Evolutionary conservation across 2,797 vertebrate species (phyloP), one percentile per base, ranked within the genome.

Genomic region (Mus caroli): DNA sequence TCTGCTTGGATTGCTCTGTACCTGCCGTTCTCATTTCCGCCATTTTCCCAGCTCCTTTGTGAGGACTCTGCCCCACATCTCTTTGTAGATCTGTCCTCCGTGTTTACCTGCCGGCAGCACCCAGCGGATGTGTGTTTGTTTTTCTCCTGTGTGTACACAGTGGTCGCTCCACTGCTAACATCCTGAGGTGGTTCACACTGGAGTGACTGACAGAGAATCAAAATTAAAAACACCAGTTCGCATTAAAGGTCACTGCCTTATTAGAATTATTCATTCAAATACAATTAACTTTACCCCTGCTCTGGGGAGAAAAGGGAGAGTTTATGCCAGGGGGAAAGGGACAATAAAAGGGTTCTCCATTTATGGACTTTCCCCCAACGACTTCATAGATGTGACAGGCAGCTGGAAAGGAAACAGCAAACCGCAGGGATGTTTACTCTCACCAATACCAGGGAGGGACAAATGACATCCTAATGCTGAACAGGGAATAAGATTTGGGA

Each of bases 221-320:
- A 98, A 98, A 98, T 98, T 98, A 98, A 98, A 98, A 98, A 96
- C 95, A 98, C 97, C 97, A 95, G 97, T 98, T 98, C 97, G 96
- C 97, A 98, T 98, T 98, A 98, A 99, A 98, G 98, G 98, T 98
- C 98, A 98, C 92, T 92, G 97, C 98, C 98, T 98, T 98, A 98
- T 98, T 98, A 98, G 97, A 98, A 98, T 98, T 98, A 98, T 98
- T 98, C 97, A 96, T 98, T 98, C 98, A 98, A 97, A 98, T 97
- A 98, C 97, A 98, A 98, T 98, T 98, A 98, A 96, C 97, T 98
- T 98, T 93, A 88, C 94, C 95, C 96, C 86, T 95, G 95, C 77
- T 97, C 93, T 96, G 90, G 94, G 95, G 97, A 90, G 94, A 95
- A 95, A 94, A 97, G 95, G 88, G 95, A 97, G 73, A 73, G 43